Evolutionary conservation across 2,113 vertebrate species (phyloP), one percentile per base, ranked within the genome.

Genomic region (Gymnorhina tibicen): DNA sequence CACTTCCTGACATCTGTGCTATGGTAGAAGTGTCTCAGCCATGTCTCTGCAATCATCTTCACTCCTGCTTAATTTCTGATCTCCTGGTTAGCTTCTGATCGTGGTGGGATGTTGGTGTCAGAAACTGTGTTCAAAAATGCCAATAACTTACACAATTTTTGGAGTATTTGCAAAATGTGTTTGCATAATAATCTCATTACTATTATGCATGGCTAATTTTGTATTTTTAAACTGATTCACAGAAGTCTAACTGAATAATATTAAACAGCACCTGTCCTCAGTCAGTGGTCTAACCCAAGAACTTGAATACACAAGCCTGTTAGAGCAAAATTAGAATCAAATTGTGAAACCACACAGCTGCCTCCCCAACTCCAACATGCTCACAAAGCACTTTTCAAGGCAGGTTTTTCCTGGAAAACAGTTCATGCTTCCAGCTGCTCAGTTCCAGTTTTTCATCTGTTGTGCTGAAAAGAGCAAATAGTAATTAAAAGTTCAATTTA

Each of bases 401-500:
- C 52, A 90, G 41, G 23, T 55, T 91, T 91, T 95, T 92, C 74
- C 74, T 90, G 82, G 85, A 87, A 95, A 93, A 85, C 60, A 39
- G 28, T 49, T 87, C 56, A 32, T 59, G 44, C 41, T 81, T 89
- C 70, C 82, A 97, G 13, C 58, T 76, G n/a, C 37, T 67, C 22
- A 32, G 32, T 70, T 85, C 66, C 58, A 89, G 27, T 77, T 88
- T 91, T 79, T 59, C 64, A 67, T 58, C 37, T 30, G 13, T 10
- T 67, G 37, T 67, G 26, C 52, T 87, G 73, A 70, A 86, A 88
- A 26, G 32, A n/a, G 46, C 37, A 69, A 1, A 0, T 10, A 77
- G 50, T 49, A 59, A 63, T 12, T 50, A 87, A 74, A 85, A 77
- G 49, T 68, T 81, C 42, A 21, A 4, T 50, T 70, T 84, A 78